phyloP scores from a whole-genome alignment of 30 jellyfish, hydroid and myxozoan species.

The Catostylus mosaicus region DNA sequence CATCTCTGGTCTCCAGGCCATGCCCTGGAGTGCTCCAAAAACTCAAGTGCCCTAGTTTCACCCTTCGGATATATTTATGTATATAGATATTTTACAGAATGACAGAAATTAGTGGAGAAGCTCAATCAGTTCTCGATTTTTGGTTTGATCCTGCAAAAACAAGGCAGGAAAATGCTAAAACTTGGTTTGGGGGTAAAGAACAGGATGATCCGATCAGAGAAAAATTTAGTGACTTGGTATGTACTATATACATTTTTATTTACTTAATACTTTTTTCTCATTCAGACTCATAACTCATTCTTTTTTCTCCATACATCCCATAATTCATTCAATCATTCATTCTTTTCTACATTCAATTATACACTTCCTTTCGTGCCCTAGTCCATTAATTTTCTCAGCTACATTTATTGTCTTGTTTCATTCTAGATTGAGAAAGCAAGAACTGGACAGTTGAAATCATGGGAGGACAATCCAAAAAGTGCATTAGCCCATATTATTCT shows the following conservation, averaged over 20 bases:
- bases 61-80: too few species aligned
- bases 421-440: slow-evolving; percentile 89
- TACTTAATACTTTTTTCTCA: too few species aligned
- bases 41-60: too few species aligned
- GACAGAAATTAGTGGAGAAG: slow-evolving; percentile 8
- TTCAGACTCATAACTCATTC: too few species aligned
- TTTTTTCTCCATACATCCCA: too few species aligned
- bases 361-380: too few species aligned
- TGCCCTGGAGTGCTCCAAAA: too few species aligned
- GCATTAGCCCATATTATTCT: slow-evolving; percentile 84
- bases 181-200: slow-evolving; percentile 80
- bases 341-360: too few species aligned
- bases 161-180: neutral
- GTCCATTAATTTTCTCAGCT: too few species aligned
- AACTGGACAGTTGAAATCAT: slow-evolving; percentile 75
- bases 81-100: slow-evolving; percentile 1
- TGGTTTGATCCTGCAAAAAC: slow-evolving; percentile 62
- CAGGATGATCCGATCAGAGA: slow-evolving; percentile 45
- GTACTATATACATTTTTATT: neutral
- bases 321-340: too few species aligned
- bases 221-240: slow-evolving; percentile 68
- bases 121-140: slow-evolving; percentile 66
- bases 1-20: too few species aligned
- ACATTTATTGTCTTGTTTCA: neutral
- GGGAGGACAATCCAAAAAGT: slow-evolving; percentile 84